phyloP scores from a whole-genome alignment of 2,797 vertebrate genomes.

The Catostomus latipinnis region DNA sequence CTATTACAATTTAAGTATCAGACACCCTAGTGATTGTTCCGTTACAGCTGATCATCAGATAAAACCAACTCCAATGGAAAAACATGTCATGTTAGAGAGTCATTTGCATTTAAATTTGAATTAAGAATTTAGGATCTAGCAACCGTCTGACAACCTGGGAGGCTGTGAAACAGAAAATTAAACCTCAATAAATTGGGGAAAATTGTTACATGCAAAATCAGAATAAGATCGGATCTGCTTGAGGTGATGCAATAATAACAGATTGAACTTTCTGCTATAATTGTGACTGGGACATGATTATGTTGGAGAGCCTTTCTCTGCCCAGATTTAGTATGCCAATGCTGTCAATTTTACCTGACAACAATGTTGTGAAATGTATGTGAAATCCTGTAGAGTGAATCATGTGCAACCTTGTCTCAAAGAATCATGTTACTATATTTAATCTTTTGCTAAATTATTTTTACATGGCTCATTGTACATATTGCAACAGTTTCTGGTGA shows the following conservation, averaged over 20 bases:
- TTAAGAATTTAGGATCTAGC: conserved; percentile 34
- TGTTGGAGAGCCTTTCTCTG: not conserved
- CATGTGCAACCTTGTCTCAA: too few species aligned
- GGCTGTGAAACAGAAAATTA: conserved; percentile 12
- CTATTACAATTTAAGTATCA: conserved; percentile 53
- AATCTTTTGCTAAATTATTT: too few species aligned
- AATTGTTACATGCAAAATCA: conserved; percentile 13
- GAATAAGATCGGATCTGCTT: conserved; percentile 9
- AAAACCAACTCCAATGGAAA: conserved; percentile 53
- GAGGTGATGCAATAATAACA: conserved; percentile 14
- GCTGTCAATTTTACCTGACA: conserved; percentile 11
- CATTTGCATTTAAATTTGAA: conserved; percentile 68
- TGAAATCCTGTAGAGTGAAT: not conserved
- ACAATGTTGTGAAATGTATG: conserved; percentile 4
- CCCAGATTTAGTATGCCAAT: conserved; percentile 11
- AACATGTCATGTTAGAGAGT: conserved; percentile 58
- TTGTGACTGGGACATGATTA: conserved; percentile 33
- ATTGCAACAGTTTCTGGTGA: too few species aligned
- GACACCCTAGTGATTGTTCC: conserved; percentile 61
- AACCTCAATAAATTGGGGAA: conserved; percentile 20
- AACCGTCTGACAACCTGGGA: conserved; percentile 16
- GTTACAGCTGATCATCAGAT: conserved; percentile 62
- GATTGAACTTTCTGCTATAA: conserved; percentile 27
- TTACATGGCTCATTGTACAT: too few species aligned
- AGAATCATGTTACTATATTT: too few species aligned